Evolutionary conservation across 2,797 vertebrate species (phyloP), one percentile per base, ranked within the genome.

Genomic region (Manis crassicaudata): DNA sequence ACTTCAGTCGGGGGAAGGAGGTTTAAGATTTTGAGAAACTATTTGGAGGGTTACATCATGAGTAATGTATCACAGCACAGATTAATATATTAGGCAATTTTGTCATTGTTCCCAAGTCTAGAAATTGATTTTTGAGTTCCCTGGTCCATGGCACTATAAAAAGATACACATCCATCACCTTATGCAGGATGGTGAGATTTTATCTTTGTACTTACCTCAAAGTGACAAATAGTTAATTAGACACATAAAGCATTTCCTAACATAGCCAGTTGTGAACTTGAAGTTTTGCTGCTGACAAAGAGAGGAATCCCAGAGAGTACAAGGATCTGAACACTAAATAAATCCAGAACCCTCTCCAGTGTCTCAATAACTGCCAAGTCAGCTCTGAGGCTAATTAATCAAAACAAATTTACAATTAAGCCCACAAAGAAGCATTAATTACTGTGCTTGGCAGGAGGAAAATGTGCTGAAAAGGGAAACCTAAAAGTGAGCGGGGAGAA

Each of bases 341-440:
- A 98, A 97, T 89, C 6, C 72, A 98, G 95, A 96, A 79, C 58
- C 16, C 92, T 95, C 70, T 87, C 40, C 72, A 96, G 0, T 92
- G 76, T 98, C 97, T 98, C 96, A 96, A 79, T 98, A 97, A 98
- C 91, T 94, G 97, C 97, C 93, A 97, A 97, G 95, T 98, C 97
- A 98, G 97, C 96, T 98, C 86, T 97, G 96, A 97, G 92, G 95
- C 96, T 98, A 98, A 98, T 98, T 98, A 98, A 98, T 98, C 97
- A 98, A 98, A 99, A 98, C 95, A 98, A 98, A 98, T 98, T 97
- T 98, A 98, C 96, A 98, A 96, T 98, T 98, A 98, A 98, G 85
- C 94, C 54, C 89, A 95, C 93, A 90, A 98, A 98, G 95, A 96
- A 98, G 97, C 87, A 96, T 96, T 98, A 97, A 98, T 98, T 98